phyloP scores from a whole-genome alignment of 2,113 vertebrate genomes.

The Pygoscelis antarcticus region DNA sequence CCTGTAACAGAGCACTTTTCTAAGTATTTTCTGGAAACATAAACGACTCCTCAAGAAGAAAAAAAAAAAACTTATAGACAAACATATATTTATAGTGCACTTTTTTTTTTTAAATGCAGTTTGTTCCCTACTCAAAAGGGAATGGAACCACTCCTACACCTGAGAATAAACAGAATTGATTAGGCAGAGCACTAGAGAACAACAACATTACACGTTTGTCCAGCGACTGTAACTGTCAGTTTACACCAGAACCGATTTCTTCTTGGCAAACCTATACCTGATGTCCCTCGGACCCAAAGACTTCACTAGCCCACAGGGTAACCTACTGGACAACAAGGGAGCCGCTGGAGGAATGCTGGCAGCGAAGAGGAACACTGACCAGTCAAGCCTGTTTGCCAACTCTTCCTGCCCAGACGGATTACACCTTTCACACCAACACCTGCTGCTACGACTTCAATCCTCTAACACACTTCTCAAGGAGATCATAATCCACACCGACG shows the following conservation, averaged over 20 bases:
- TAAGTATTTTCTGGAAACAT: neutral
- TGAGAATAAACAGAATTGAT: neutral
- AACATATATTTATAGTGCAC: no score
- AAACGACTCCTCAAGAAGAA: neutral
- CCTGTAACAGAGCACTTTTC: neutral
- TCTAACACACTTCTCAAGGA: neutral
- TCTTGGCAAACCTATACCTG: neutral
- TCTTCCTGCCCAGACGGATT: neutral
- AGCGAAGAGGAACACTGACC: neutral
- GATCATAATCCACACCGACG: accelerated
- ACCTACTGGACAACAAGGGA: neutral
- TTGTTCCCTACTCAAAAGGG: neutral
- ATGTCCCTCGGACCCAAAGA: neutral
- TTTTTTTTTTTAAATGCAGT: neutral
- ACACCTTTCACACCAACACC: neutral
- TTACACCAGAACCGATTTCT: neutral
- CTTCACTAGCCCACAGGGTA: neutral
- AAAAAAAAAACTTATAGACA: neutral
- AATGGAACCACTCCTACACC: neutral
- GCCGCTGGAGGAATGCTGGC: neutral
- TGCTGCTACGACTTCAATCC: neutral
- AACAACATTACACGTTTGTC: accelerated
- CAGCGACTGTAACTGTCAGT: neutral
- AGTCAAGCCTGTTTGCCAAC: slow-evolving; percentile 4
- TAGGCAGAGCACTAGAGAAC: neutral